Base-by-base conservation (phyloP, 2,888 invertebrate genomes). In the Ophion obscuratus region DNA sequence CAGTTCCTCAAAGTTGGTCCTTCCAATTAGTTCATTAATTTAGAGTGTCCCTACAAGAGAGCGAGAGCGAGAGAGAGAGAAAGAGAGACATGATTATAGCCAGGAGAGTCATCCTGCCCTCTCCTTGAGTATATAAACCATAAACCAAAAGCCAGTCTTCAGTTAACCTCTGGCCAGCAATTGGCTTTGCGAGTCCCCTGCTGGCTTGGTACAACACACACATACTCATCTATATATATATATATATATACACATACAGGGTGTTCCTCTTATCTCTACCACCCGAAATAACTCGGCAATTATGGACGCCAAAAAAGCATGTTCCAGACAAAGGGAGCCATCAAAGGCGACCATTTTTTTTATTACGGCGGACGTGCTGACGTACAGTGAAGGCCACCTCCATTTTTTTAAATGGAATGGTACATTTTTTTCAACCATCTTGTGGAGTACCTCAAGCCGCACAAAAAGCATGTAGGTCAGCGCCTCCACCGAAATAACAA, bases 1-100 rank as follows among this genome's bases (percentile, higher is more conserved):
- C 40, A 78, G 71, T 73, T 78, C 67, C 79, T 81, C 80, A 61
- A 85, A 87, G 80, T 87, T 87, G 73, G 82, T 64, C 53, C 66
- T 82, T 74, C 82, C 82, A 85, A 88, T 88, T 88, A 83, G 81
- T 83, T 76, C 80, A 76, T 79, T 87, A 85, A 87, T 87, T 81
- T 86, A 66, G 70, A 80, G 68, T 77, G 82, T 79, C 47, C 74
- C 82, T 75, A 62, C 74, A 53, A 81, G 70, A 31, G 31, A 66
- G 62, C 71, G 73, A 31, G n/a, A 76, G 20, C 64, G 59, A 71
- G 79, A 83, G 44, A 24, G 53, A 79, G 78, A 78, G 31, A 71
- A 59, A 67, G 62, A 66, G 80, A 85, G 73, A 78, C 36, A 40
- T 11, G 36, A 53, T 14, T 61, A 31, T 74, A 70, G 59, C 40